Conservation (phyloP, 2,797 vertebrate genomes). For the Falco novaeseelandiae region DNA sequence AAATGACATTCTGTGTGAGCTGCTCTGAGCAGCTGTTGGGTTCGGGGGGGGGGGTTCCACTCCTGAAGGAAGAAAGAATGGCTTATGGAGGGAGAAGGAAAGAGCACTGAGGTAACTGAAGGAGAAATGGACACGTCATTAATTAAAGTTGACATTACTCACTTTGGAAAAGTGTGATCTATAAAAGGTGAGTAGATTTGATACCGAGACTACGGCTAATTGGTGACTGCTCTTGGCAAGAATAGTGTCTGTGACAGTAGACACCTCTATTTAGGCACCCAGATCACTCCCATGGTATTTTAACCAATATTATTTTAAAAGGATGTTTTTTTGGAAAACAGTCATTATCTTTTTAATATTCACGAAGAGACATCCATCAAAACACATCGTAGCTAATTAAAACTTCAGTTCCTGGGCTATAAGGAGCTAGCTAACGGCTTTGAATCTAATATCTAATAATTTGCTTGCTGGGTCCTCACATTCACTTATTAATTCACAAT, state of each 20-base stretch:
- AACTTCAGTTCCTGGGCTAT: not conserved
- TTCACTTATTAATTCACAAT: not conserved
- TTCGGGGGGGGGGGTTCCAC: rapidly evolving
- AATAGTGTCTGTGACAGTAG: not conserved
- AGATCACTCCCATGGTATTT: not conserved
- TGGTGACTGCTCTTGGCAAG: not conserved
- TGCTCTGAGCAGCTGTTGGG: not conserved
- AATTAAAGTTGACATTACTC: not conserved
- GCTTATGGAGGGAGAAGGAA: not conserved
- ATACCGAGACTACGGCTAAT: not conserved
- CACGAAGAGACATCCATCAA: not conserved
- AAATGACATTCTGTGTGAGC: not conserved
- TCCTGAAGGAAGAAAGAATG: not conserved
- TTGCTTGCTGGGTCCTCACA: rapidly evolving
- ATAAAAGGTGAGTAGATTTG: not conserved
- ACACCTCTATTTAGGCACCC: not conserved
- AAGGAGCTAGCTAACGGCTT: not conserved
- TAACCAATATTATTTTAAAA: not conserved
- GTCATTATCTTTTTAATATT: not conserved
- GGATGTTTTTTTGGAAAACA: not conserved
- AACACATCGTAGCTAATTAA: not conserved
- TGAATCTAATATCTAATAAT: not conserved
- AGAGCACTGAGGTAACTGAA: not conserved
- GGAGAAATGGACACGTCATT: not conserved
- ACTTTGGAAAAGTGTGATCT: not conserved